Conservation (phyloP, 2,113 vertebrate species). For the Acrocephalus arundinaceus region DNA sequence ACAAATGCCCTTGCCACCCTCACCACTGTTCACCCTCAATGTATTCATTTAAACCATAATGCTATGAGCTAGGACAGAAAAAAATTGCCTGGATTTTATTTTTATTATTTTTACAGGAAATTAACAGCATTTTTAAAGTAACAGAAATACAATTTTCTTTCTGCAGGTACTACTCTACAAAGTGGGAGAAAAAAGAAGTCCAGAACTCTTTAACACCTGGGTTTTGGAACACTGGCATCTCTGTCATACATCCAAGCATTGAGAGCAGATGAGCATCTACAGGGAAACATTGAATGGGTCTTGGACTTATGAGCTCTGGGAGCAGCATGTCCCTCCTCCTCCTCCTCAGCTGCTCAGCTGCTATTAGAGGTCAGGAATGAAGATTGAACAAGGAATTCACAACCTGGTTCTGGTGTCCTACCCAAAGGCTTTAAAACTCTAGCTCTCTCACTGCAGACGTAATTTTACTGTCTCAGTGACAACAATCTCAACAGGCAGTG, state of each 20-base stretch:
- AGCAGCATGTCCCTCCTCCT: background rate
- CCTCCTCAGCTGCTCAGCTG: background rate
- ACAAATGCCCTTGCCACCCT: background rate
- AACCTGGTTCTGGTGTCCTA: background rate
- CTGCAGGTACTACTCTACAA: background rate
- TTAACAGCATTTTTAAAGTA: background rate
- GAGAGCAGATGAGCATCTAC: background rate
- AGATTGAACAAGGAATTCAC: constrained; percentile 8
- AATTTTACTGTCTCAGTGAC: background rate
- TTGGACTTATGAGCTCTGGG: background rate
- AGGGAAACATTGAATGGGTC: background rate
- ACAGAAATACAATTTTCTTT: background rate
- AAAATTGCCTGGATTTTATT: background rate
- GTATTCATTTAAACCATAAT: rapidly evolving
- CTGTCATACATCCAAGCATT: background rate
- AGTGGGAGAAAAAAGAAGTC: background rate
- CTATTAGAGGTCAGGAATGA: background rate
- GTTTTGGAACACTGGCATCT: background rate
- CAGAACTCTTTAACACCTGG: background rate
- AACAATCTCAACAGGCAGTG: background rate
- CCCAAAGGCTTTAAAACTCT: background rate
- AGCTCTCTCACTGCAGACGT: background rate
- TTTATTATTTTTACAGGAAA: background rate
- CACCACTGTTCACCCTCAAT: background rate
- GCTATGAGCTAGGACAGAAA: background rate